phyloP scores from a whole-genome alignment of 1,140 invertebrate genomes.

The Heliconius hewitsoni region DNA sequence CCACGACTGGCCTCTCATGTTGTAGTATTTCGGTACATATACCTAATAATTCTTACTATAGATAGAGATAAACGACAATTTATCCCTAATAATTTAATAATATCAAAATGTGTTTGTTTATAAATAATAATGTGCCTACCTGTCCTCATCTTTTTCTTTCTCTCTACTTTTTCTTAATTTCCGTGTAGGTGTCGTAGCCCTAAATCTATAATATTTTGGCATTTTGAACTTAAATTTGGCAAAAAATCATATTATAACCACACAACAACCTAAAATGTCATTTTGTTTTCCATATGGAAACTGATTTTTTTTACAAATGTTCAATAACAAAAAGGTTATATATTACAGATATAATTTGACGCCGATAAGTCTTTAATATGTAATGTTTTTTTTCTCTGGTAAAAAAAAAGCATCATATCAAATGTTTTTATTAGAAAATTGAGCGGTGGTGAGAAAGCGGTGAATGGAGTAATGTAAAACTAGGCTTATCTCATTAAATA shows the following conservation, averaged over 20 bases:
- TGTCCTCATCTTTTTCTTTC: constrained; percentile 51
- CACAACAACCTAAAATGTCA: constrained; percentile 21
- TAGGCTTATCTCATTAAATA: no score
- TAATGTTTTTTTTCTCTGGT: no score
- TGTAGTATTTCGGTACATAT: neutral
- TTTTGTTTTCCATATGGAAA: constrained; percentile 9
- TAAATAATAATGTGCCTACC: constrained; percentile 22
- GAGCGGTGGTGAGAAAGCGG: no score
- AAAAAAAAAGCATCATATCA: no score
- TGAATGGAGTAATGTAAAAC: no score
- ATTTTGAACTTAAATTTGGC: constrained; percentile 66
- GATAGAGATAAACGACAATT: neutral
- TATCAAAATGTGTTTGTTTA: neutral
- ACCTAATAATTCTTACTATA: no score
- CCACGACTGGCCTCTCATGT: neutral
- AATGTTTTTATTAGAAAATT: no score
- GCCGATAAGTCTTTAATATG: no score
- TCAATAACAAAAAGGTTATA: neutral
- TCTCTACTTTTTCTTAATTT: constrained; percentile 57
- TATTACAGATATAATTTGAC: neutral
- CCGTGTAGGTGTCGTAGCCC: constrained; percentile 62
- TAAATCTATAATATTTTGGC: constrained; percentile 74
- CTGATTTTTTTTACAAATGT: neutral
- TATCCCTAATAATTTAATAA: neutral
- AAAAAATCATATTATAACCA: constrained; percentile 43